Percentiles rank a stretch among this genome's conserved stretches.
These are phyloP conservation scores for Arvicanthis niloticus DNA, from an alignment of 2,113 vertebrate species.

Conservation along the genomic window DNA sequence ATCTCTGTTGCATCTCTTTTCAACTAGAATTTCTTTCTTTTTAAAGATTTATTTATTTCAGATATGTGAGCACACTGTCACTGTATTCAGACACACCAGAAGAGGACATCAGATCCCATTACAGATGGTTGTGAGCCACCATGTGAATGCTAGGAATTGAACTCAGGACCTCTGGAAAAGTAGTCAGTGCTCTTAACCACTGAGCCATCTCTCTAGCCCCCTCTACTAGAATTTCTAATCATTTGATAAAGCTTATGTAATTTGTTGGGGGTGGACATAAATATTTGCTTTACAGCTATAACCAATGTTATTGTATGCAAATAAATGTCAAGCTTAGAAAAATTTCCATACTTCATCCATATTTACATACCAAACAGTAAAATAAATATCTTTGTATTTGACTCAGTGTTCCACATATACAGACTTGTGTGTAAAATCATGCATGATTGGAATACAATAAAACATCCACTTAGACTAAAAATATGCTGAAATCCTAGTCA, in stretches of 20 bases:
- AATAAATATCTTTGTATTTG: slow-evolving; percentile 9
- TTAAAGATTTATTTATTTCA: no score
- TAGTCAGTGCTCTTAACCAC: no score
- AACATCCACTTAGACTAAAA: not conserved
- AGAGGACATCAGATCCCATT: no score
- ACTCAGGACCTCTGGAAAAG: no score
- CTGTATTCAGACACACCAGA: no score
- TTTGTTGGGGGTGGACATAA: not conserved
- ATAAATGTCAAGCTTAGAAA: not conserved
- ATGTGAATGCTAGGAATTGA: no score
- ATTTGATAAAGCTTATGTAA: not conserved
- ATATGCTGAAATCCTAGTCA: not conserved
- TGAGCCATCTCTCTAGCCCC: no score
- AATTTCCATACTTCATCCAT: not conserved
- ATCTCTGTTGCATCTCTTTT: not conserved
- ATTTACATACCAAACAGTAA: not conserved
- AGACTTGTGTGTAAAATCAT: not conserved
- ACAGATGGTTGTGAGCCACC: no score
- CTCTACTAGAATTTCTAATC: not conserved
- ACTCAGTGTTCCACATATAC: not conserved
- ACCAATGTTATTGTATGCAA: not conserved
- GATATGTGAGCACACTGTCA: no score
- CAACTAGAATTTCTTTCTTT: not conserved
- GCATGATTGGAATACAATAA: not conserved
- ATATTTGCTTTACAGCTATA: not conserved